Evolutionary conservation across 2,797 vertebrate genomes (phyloP).

Genomic region (Neomorphus geoffroyi): DNA sequence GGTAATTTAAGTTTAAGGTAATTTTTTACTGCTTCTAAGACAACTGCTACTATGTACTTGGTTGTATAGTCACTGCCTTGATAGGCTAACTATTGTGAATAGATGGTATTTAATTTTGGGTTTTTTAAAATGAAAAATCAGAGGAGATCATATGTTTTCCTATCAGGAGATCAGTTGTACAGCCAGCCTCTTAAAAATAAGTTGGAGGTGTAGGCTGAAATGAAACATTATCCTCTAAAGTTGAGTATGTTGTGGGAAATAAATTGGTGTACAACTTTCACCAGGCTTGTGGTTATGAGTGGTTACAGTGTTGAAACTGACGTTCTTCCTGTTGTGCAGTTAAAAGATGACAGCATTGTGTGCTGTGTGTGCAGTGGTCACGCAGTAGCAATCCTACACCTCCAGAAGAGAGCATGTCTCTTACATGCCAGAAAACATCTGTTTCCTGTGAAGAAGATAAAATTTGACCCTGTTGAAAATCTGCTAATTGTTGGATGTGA

Average conservation of each 20-base stretch:
- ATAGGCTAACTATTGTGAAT: not conserved
- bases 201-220: not conserved
- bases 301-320: not conserved
- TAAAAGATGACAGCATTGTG: conserved; percentile 62
- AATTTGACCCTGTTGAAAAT: conserved; percentile 75
- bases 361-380: conserved; percentile 79
- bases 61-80: not conserved
- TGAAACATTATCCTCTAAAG: not conserved
- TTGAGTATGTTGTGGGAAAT: not conserved
- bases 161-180: not conserved
- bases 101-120: not conserved
- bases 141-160: not conserved
- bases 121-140: not conserved
- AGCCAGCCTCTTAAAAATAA: not conserved
- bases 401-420: conserved; percentile 71
- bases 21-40: not conserved
- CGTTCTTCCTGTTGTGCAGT: conserved; percentile 52
- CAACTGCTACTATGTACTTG: not conserved
- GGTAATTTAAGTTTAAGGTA: no score
- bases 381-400: conserved; percentile 77
- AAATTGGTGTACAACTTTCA: not conserved
- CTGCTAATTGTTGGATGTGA: conserved; percentile 79
- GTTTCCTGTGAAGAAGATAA: conserved; percentile 77
- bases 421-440: conserved; percentile 80
- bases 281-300: not conserved